Base-by-base conservation (phyloP, 2,113 vertebrate species). In the Trochalopteron elliotii region DNA sequence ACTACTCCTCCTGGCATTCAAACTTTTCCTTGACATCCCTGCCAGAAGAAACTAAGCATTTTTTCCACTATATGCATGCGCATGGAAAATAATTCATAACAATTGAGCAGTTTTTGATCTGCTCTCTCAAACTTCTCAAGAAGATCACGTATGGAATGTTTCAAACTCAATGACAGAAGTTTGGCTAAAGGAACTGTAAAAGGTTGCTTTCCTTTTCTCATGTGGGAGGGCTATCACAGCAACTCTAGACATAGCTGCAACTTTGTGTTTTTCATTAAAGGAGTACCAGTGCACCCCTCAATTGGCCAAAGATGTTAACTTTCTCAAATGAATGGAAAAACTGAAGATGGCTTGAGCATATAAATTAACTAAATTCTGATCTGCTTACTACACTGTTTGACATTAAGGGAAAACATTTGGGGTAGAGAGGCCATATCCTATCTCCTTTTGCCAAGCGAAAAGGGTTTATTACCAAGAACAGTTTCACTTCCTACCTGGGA, bases 401-500 rank as follows among this genome's bases (percentile, higher is more conserved):
- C 50, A 55, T 44, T 22, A 69, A 68, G 11, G 10, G 23, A 88
- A 74, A 90, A 80, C 24, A 44, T 37, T 2, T 78, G 14, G 6
- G 11, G 25, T 31, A 93, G 27, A 65, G 20, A 72, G 31, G 35
- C 44, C 63, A 61, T 16, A 93, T 53, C 47, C 31, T 52, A 27
- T 12, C 21, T 63, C 28, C 15, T 63, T 11, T 4, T 2, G 1
- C 12, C n/a, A 68, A 40, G 7, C 20, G 27, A 82, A 69, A 28
- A 78, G 8, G 4, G 6, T 30, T 76, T 67, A 21, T 53, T 57
- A 83, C 50, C 50, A 72, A 35, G 44, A 68, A 24, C 7, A 40
- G 60, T 5, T 89, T 33, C 85, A 96, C 97, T 47, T 97, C 98
- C 97, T 98, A 99, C 99, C 98, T 99, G 99, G 90, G 98, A 98